Evolutionary conservation across 2,113 vertebrate species (phyloP).

Genomic region (Python bivittatus): DNA sequence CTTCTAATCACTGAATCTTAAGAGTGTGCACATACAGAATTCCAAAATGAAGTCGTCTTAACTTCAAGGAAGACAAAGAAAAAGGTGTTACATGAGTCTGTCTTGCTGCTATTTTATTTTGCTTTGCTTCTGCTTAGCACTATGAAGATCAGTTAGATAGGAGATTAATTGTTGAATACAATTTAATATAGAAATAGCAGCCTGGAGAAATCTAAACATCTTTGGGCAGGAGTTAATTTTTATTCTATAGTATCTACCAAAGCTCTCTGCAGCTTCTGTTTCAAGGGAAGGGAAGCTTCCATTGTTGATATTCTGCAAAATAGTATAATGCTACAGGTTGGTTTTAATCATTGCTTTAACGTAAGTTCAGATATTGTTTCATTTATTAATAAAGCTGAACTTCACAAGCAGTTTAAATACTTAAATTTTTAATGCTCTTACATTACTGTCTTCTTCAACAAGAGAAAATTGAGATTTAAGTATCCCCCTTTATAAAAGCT

Average conservation of each 20-base stretch:
- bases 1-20: neutral
- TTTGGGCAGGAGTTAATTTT: neutral
- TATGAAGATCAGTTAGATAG: neutral
- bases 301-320: neutral
- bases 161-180: neutral
- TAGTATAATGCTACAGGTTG: neutral
- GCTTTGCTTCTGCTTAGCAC: neutral
- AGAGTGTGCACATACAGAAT: neutral
- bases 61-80: neutral
- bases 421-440: neutral
- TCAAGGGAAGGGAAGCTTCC: neutral
- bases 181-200: neutral
- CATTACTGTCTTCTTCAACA: neutral
- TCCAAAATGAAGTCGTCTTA: neutral
- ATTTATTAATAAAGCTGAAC: neutral
- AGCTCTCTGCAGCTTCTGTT: neutral
- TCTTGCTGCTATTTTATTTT: neutral
- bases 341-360: neutral
- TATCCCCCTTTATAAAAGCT: neutral
- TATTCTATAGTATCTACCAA: neutral
- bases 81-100: neutral
- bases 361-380: neutral
- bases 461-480: neutral
- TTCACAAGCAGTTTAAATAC: neutral
- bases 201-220: neutral